A percentile compares a stretch with the other conserved stretches of the same genome.
Evolutionary conservation across 2,888 invertebrate genomes (phyloP).

Genomic region (Lasioglossum morio): DNA sequence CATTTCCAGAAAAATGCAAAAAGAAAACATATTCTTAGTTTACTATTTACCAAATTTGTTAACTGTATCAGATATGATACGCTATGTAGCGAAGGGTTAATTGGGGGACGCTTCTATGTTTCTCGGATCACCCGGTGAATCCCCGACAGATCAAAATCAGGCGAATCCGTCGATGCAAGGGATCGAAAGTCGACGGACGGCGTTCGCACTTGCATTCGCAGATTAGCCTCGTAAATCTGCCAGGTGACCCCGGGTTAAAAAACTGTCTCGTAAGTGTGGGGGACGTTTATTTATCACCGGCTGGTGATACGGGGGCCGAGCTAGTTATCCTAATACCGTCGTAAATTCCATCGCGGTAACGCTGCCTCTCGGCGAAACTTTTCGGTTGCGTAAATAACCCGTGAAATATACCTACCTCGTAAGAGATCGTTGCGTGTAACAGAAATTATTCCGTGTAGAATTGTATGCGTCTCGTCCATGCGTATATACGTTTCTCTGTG

Average conservation of each 20-base stretch:
- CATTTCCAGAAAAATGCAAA: no score
- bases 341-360: conserved; percentile 54
- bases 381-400: conserved; percentile 38
- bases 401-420: conserved; percentile 10
- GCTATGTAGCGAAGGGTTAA: no score
- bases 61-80: no score
- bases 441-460: conserved; percentile 2
- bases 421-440: not conserved
- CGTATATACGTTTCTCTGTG: not conserved
- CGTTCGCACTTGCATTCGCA: conserved; percentile 24
- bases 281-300: conserved; percentile 64
- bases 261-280: conserved; percentile 56
- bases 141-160: not conserved
- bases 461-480: not conserved
- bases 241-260: conserved; percentile 45
- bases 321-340: conserved; percentile 63
- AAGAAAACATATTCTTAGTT: no score
- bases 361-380: conserved; percentile 31
- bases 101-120: no score
- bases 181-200: not conserved
- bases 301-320: conserved; percentile 45
- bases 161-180: not conserved
- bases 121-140: not conserved
- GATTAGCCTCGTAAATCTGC: conserved; percentile 60
- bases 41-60: no score